Base-by-base conservation (phyloP, 2,113 vertebrate genomes). In the Chamaetylas fuelleborni region DNA sequence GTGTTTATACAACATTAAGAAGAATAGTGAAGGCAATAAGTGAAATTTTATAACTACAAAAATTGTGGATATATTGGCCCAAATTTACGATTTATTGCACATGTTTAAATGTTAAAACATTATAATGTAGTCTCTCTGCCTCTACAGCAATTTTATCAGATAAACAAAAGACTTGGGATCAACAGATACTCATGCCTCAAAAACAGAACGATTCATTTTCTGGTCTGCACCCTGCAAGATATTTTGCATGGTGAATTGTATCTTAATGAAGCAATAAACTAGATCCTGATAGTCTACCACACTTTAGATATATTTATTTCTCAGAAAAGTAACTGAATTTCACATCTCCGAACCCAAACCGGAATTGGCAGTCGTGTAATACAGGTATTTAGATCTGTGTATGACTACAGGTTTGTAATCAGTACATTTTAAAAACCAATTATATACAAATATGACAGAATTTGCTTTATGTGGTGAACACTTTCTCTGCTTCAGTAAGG, bases 341-440 rank as follows among this genome's bases (percentile, higher is more conserved):
- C 31, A 9, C 2, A 3, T 5, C 22, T 57, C 60, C 3, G 6
- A 71, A 58, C 23, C 19, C 64, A 28, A 42, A 51, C 26, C 40
- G 26, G 61, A 64, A 34, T 24, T 1, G 2, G 14, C 14, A 29
- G 11, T 45, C 2, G 4, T 22, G 18, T 36, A n/a, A 28, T 26
- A 38, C 18, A 36, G 24, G 5, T 5, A 29, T 42, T 45, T 28
- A 14, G 22, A 31, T 72, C 20, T 19, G 57, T 25, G 3, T 12
- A 2, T 25, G 14, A 20, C 18, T 45, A 7, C 2, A 3, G 10
- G 12, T 54, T 80, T 73, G 29, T 43, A 28, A 8, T 31, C 10
- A 11, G 29, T 40, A 17, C 18, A 4, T 40, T 43, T 56, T 1
- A 22, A 43, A 11, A 14, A 19, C 8, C 2, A 0, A 8, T 77